Evolutionary conservation across 2,797 vertebrate genomes (phyloP), one percentile per base, ranked within the genome.

Genomic region (Lithobates sylvaticus): DNA sequence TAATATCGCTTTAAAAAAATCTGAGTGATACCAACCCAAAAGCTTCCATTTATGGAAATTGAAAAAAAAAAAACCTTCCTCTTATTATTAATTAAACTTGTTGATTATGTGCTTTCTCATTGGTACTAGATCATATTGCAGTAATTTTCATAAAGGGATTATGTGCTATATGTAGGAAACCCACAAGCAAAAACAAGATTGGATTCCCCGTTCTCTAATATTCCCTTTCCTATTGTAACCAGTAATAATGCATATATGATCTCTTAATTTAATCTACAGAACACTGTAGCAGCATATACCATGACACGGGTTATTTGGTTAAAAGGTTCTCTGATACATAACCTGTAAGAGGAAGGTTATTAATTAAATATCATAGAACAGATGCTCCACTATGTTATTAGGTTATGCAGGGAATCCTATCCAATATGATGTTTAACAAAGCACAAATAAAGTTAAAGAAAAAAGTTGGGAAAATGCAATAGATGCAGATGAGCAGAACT

Each of bases 241-340:
- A 50, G 32, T 75, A 75, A 36, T 58, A 58, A 18, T 7, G 1
- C 18, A 76, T 58, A 76, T 10, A 10, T 21, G 50, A 34, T 34
- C 39, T 32, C 34, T 21, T 4, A 34, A 76, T 76, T 9, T 61
- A 58, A 76, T 50, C 74, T 76, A n/a, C 47, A 76, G 74, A 58
- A 36, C 27, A 50, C 42, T 47, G 15, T 47, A 47, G 72, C 12
- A 47, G 72, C 12, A 23, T 50, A 75, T 27, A 75, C 42, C 72
- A 50, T 50, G 42, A 75, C 72, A 75, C 4, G 2, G 72, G 72
- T 29, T 50, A 75, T 50, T 50, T 34, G 26, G 42, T 75, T 72
- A 50, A 50, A 75, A 75, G 72, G n/a, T 27, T 27, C 26, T 75
- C 42, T 50, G 3, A 75, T 50, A 47, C 47, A 29, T 54, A 5